Evolutionary conservation across 2,113 vertebrate species (phyloP), one percentile per base, ranked within the genome.

Genomic region (Falco punctatus): DNA sequence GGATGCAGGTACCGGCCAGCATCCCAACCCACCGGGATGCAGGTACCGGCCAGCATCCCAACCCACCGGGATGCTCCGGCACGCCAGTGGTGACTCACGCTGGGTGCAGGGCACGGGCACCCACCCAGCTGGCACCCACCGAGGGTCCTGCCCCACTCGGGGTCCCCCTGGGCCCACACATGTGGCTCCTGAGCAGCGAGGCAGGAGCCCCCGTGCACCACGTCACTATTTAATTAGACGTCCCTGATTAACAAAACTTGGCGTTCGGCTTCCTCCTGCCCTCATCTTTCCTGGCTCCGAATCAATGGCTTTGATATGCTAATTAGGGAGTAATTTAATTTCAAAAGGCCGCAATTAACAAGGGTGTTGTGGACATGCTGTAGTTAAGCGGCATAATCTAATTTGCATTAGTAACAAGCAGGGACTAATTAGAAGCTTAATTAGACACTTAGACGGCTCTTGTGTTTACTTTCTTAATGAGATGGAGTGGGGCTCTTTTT

Each of bases 351-450:
- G 99, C 99, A 99, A 99, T 99, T 99, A 99, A 99, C 99, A 99
- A 99, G 99, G 98, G 98, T 99, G 99, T 99, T 99, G 99, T 99
- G 99, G 99, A 99, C 99, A 99, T 98, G 99, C 99, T 99, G 99
- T 99, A 99, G 99, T 99, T 99, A 99, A 99, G 99, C 99, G 97
- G 99, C 98, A 98, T 99, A 99, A 99, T 99, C 99, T 99, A 99
- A 99, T 99, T 99, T 99, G 99, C 99, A 99, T 99, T 99, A 99
- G 99, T 99, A 99, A 99, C 99, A 99, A 99, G 99, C 99, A 98
- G 99, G 99, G 99, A 99, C 99, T 99, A 99, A 99, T 99, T 99
- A 99, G 99, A 98, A 98, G 98, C 99, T 99, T 99, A 99, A 99
- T 99, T 99, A 99, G 99, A 99, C 99, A 99, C 99, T 99, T 99